Conservation (phyloP, 2,888 invertebrate species). For the Protula sp. region DNA sequence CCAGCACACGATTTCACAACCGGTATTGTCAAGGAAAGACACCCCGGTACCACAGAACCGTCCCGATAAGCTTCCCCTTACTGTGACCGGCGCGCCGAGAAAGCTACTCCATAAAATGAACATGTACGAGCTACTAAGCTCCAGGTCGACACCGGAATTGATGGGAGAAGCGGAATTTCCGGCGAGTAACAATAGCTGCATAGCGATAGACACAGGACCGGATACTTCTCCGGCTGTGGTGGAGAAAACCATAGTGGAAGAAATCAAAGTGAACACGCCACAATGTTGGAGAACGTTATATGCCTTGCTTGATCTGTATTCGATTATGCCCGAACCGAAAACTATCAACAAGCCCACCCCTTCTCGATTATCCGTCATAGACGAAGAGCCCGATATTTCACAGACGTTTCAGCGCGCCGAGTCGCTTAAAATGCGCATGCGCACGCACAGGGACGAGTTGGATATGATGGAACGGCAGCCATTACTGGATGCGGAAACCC, state of each 20-base stretch:
- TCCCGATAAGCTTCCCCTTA: neutral
- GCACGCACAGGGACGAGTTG: neutral
- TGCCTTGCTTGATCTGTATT: slow-evolving; percentile 84
- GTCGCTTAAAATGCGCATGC: neutral
- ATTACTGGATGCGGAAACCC: neutral
- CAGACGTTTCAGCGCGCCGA: slow-evolving; percentile 9
- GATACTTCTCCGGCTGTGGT: slow-evolving; percentile 47
- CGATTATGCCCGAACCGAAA: slow-evolving; percentile 90
- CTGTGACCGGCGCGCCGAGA: neutral
- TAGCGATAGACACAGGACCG: slow-evolving; percentile 11
- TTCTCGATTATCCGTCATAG: slow-evolving; percentile 53
- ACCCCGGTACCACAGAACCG: neutral
- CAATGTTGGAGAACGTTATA: slow-evolving; percentile 94
- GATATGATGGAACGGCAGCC: slow-evolving; percentile 8
- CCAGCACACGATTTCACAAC: neutral
- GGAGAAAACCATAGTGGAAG: slow-evolving; percentile 51
- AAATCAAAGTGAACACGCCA: slow-evolving; percentile 59
- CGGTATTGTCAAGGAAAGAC: neutral
- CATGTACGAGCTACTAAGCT: neutral
- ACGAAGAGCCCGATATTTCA: slow-evolving; percentile 50
- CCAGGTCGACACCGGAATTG: neutral
- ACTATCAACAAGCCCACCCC: slow-evolving; percentile 61
- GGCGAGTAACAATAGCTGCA: neutral
- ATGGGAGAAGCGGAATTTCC: neutral
- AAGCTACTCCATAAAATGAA: neutral